Evolutionary conservation across 2,888 invertebrate species (phyloP).

Genomic region (Gandaritis pyraliata): DNA sequence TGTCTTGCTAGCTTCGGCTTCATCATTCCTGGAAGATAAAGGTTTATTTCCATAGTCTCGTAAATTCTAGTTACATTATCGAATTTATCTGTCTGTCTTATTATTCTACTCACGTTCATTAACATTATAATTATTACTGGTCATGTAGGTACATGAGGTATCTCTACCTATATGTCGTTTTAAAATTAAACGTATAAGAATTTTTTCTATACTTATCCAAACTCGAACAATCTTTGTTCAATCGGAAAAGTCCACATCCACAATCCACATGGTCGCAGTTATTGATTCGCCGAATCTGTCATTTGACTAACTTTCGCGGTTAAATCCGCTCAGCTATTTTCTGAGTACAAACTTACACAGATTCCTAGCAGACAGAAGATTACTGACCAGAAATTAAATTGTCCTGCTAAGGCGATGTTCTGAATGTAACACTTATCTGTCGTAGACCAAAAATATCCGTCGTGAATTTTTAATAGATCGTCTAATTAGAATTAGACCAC

Average conservation of each 20-base stretch:
- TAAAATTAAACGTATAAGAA: too few species aligned
- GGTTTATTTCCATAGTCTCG: constrained; percentile 32
- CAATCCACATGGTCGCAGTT: constrained; percentile 61
- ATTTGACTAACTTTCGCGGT: constrained; percentile 56
- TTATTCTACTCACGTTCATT: constrained; percentile 12
- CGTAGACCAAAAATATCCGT: constrained; percentile 7
- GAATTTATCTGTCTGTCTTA: not conserved
- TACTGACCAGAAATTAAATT: not conserved
- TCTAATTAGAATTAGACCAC: constrained; percentile 45
- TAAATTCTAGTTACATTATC: constrained; percentile 12
- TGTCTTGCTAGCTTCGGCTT: constrained; percentile 68
- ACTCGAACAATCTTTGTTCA: constrained; percentile 14
- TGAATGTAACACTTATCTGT: not conserved
- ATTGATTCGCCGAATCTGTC: constrained; percentile 76
- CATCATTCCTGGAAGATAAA: constrained; percentile 75
- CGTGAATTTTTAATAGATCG: constrained; percentile 39
- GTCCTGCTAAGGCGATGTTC: not conserved
- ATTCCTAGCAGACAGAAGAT: constrained; percentile 2
- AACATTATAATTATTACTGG: constrained; percentile 4
- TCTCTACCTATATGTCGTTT: not conserved
- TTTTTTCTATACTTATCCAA: not conserved
- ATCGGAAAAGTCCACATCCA: constrained; percentile 42
- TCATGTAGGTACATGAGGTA: not conserved
- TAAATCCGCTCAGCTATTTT: constrained; percentile 32
- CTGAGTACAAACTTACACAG: not conserved